Base-by-base conservation (phyloP, 2,888 invertebrate genomes). In the Aphidoletes aphidimyza region DNA sequence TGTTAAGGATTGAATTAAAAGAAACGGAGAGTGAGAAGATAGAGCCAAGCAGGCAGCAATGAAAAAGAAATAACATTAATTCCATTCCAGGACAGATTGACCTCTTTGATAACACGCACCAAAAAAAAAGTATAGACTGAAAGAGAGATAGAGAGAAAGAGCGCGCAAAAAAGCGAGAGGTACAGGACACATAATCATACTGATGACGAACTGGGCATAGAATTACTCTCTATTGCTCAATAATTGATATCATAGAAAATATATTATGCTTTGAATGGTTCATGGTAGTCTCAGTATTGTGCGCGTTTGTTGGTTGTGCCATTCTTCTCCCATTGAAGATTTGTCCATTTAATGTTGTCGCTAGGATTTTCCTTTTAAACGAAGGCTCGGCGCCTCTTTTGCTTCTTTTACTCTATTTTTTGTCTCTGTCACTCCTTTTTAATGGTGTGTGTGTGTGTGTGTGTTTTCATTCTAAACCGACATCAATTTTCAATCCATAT, bases 1-100 rank as follows among this genome's bases (percentile, higher is more conserved):
- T 34, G 69, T 69, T 69, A 69, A 30, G 69, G 69, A 69, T 69
- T 30, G 69, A 69, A 69, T 69, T 69, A 69, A 30, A 69, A n/a
- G n/a, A n/a, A n/a, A n/a, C n/a, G n/a, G n/a, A n/a, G n/a, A n/a
- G n/a, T 34, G 69, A n/a, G 22, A 54, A 30, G 69, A 34, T 30
- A 69, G 69, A 30, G 2, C 6, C 5, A 11, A 22, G 30, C 69
- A 34, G 1, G 30, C 9, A 30, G 14, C 3, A 3, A 22, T 6
- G 9, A 54, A 54, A 54, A 54, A 54, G 5, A 54, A 5, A 30
- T 69, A 69, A 69, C 69, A 69, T 30, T 69, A 69, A 69, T 69
- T 69, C 30, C 14, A 30, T 30, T 69, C 14, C 34, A 69, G 69
- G 69, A 34, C 69, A 69, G 69, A 69, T 69, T 30, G 69, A 69